Conservation (phyloP, 2,888 invertebrate genomes). For the Ennomos fuscantarius region DNA sequence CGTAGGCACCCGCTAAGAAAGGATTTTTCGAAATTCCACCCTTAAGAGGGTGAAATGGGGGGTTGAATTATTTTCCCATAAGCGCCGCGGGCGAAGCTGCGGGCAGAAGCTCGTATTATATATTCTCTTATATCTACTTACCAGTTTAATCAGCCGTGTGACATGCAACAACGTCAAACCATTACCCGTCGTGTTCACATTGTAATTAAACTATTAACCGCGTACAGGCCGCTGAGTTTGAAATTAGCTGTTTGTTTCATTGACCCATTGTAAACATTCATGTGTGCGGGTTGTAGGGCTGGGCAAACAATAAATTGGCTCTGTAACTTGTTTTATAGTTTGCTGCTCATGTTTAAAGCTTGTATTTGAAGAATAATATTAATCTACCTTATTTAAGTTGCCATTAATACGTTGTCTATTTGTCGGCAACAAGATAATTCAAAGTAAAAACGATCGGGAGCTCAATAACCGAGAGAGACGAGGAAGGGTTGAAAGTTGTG, state of each 20-base stretch:
- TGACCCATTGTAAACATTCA: slow-evolving; percentile 28
- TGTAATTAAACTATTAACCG: slow-evolving; percentile 23
- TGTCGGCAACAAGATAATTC: slow-evolving; percentile 4
- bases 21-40: too few relatives aligned
- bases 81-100: too few relatives aligned
- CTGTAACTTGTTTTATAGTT: slow-evolving; percentile 28
- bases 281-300: slow-evolving; percentile 23
- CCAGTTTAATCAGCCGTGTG: not conserved
- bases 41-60: too few relatives aligned
- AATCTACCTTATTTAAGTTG: too few relatives aligned
- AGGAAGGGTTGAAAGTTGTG: slow-evolving; percentile 33
- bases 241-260: slow-evolving; percentile 31
- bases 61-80: too few relatives aligned
- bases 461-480: slow-evolving; percentile 8
- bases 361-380: too few relatives aligned
- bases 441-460: slow-evolving; percentile 8
- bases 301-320: slow-evolving; percentile 25
- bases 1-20: too few relatives aligned
- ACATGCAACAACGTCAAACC: slow-evolving; percentile 20
- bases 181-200: slow-evolving; percentile 14
- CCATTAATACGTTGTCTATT: not conserved
- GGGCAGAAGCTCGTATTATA: too few relatives aligned
- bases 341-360: slow-evolving; percentile 4
- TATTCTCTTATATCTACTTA: not conserved
- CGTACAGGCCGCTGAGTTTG: slow-evolving; percentile 23